Evolutionary conservation across 2,113 vertebrate genomes (phyloP), one percentile per base, ranked within the genome.

Genomic region (Pseudopodoces humilis): DNA sequence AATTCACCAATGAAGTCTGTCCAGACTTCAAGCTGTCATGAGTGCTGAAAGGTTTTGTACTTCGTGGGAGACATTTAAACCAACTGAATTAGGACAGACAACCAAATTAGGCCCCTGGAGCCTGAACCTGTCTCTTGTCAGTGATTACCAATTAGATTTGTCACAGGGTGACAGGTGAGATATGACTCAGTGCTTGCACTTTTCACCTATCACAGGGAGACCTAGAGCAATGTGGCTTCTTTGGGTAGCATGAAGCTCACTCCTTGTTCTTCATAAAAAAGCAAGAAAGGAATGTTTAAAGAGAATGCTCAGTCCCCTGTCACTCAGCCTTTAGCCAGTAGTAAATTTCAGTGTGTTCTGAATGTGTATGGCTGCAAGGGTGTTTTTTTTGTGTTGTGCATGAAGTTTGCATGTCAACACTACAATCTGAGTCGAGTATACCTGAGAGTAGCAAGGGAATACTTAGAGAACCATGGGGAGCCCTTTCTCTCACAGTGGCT

Each of bases 241-340:
- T 50, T 39, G 28, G 25, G 27, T 33, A 75, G 27, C 19, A 44
- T 10, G 35, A 88, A 56, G 69, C 14, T 35, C 9, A 24, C 20
- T 86, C 31, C 27, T 76, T 65, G 20, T 18, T 86, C 21, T 41
- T 44, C 39, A 30, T 5, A 50, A 1, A 44, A 13, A 69, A 46
- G 5, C 22, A 70, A 44, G 55, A n/a, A 79, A 69, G 17, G 30
- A 62, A 62, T 0, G 2, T 10, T 23, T 46, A 52, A 80, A 88
- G 18, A 18, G 37, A 65, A 53, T 25, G 8, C 4, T 46, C 0
- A 4, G 5, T 83, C 2, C 3, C 22, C 9, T 41, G 5, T 35
- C 4, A 63, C 18, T 65, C 63, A 55, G 20, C 4, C 49, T 15
- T 53, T 62, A 41, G 35, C 4, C 16, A 83, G 27, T 21, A 47